Evolutionary conservation across 2,113 vertebrate genomes (phyloP), one percentile per base, ranked within the genome.

Genomic region (Dendropsophus ebraccatus): DNA sequence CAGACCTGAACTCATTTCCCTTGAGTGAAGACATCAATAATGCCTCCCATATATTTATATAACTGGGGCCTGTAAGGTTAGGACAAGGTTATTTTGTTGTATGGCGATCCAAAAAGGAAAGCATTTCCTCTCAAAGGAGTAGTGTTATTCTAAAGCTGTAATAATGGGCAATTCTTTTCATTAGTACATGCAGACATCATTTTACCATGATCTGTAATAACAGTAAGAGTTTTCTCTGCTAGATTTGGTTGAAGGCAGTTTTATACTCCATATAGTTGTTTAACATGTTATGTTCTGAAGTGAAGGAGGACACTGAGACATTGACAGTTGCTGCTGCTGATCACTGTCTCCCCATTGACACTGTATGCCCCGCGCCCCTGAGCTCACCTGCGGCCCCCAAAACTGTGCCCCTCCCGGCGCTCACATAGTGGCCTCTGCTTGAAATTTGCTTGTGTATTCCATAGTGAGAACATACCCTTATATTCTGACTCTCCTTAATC

Each of bases 1-100:
- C 13, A 62, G 35, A 80, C 35, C 45, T 80, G 54, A 58, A 60
- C 54, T 80, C 54, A 16, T 41, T 80, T 80, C 77, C 56, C 54
- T 62, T 45, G 58, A 49, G 28, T 49, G 45, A 49, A 67, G n/a
- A 67, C 58, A 67, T 65, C 41, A 81, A 49, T 81, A 65, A 67
- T 67, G 37, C 41, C 28, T 69, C 65, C 60, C 41, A 28, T 62
- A 47, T 65, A 69, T 49, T 28, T 81, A 81, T 54, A 56, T 50
- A 76, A 76, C 73, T 76, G 45, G 13, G 7, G 21, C 41, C 72
- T 49, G 41, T 49, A 49, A 75, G 72, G 72, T 75, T 75, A 75
- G 23, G 16, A 49, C 45, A 75, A 75, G 72, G 72, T 75, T 28
- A 75, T 14, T 75, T 21, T 28, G 70, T 73, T 45, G 13, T 75